Evolutionary conservation across 2,113 vertebrate genomes (phyloP).

Genomic region (Lagopus muta): DNA sequence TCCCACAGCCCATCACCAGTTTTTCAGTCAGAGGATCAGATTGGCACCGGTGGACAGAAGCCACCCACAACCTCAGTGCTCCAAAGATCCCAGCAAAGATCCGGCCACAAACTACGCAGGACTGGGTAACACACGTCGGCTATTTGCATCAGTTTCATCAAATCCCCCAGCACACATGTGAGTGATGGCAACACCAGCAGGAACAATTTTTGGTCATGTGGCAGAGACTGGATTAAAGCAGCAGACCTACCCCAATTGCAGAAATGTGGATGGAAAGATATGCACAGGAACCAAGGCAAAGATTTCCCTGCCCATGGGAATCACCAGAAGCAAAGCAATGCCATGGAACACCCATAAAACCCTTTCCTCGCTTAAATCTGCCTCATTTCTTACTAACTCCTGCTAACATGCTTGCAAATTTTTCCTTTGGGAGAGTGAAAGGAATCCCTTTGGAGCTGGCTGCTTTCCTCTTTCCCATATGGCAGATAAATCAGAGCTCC

Average conservation of each 20-base stretch:
- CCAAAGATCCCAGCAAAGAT: not conserved
- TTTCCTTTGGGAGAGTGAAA: not conserved
- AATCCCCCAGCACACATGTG: not conserved
- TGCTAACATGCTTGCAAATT: not conserved
- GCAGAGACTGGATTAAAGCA: not conserved
- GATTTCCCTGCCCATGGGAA: not conserved
- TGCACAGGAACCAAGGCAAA: rapidly evolving
- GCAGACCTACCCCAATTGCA: not conserved
- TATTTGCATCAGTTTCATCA: not conserved
- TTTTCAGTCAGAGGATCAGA: not conserved
- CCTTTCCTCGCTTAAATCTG: conserved; percentile 29
- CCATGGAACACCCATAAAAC: not conserved
- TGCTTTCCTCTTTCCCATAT: conserved; percentile 22
- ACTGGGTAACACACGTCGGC: not conserved
- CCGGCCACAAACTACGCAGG: not conserved
- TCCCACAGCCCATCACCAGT: not conserved
- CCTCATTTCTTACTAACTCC: not conserved
- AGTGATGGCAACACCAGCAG: rapidly evolving
- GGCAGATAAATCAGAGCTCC: conserved; percentile 32
- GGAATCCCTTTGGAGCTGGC: not conserved
- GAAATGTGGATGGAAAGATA: rapidly evolving
- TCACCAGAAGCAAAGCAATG: not conserved
- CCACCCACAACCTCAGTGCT: not conserved
- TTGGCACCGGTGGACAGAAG: not conserved
- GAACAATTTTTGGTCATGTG: not conserved